Percentiles rank a stretch among this genome's conserved stretches.
These are phyloP conservation scores for Coluber constrictor DNA, from an alignment of 2,797 vertebrate genomes.

Conservation along the genomic window DNA sequence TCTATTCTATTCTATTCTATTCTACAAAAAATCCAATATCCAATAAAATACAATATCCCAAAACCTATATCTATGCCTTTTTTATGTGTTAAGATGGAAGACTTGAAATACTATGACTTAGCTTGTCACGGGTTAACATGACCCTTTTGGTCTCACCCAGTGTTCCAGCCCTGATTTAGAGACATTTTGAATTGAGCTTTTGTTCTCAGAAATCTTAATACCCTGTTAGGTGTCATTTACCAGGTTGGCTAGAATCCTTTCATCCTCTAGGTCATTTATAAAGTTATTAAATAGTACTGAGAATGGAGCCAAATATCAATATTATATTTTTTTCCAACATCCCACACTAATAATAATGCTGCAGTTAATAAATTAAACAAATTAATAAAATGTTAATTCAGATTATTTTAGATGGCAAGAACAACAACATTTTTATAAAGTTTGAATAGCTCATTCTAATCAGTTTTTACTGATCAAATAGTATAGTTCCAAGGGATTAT, in stretches of 20 bases:
- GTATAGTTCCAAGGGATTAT: conserved; percentile 34
- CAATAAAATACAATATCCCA: neutral
- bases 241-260: neutral
- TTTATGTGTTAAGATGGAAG: neutral
- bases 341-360: neutral
- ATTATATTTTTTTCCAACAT: neutral
- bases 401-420: neutral
- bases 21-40: no score
- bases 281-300: neutral
- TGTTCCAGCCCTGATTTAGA: neutral
- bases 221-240: neutral
- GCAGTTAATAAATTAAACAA: neutral
- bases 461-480: neutral
- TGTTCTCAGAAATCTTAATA: neutral
- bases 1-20: no score
- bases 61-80: neutral
- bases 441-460: neutral
- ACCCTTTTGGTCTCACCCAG: neutral
- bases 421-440: neutral
- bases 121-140: neutral
- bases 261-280: neutral
- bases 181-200: neutral
- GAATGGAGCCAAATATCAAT: neutral
- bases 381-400: neutral
- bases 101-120: neutral